Evolutionary conservation across 2,888 invertebrate genomes (phyloP), one percentile per base, ranked within the genome.

Genomic region (Dexiosoma caninum): DNA sequence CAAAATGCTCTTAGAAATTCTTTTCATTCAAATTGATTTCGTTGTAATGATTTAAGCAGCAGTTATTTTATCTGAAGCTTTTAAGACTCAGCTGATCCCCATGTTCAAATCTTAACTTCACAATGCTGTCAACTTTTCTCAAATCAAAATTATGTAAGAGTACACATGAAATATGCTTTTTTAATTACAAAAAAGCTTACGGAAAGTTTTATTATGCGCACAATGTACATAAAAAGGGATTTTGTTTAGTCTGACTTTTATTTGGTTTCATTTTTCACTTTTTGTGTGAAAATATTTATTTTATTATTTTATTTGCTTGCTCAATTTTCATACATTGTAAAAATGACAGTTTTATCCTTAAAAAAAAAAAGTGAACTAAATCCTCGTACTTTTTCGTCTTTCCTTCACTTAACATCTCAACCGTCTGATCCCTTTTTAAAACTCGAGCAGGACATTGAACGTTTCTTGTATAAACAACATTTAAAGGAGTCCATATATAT

Each of bases 361-460:
- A 35, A 40, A 60, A 19, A 51, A 53, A 55, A 19, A 12, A 55
- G 16, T 55, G 21, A 32, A 62, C 60, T 75, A 37, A 27, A 14
- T 57, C 16, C 16, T n/a, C 16, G 1, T 46, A 6, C 14, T 37
- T 74, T 72, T n/a, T 53, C 30, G 3, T 51, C 35, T 69, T 59
- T 32, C 14, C 62, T 69, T 57, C 49, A 51, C 59, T 75, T 57
- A 64, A 59, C 62, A 59, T 66, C 67, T 70, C 37, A 70, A 30
- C 59, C 66, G 59, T 70, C 70, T 75, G 79, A 79, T 79, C 79
- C 59, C 66, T 59, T 79, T n/a, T 75, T 55, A 59, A 55, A 70
- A 69, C 51, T 74, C 16, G 57, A 40, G 14, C 40, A 46, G 40
- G 74, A 69, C 27, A 27, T 59, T 53, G 14, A 27, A 30, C n/a